A percentile compares a stretch with the other conserved stretches of the same genome.
Conservation (phyloP, 2,797 vertebrate genomes). For the Fratercula arctica region DNA sequence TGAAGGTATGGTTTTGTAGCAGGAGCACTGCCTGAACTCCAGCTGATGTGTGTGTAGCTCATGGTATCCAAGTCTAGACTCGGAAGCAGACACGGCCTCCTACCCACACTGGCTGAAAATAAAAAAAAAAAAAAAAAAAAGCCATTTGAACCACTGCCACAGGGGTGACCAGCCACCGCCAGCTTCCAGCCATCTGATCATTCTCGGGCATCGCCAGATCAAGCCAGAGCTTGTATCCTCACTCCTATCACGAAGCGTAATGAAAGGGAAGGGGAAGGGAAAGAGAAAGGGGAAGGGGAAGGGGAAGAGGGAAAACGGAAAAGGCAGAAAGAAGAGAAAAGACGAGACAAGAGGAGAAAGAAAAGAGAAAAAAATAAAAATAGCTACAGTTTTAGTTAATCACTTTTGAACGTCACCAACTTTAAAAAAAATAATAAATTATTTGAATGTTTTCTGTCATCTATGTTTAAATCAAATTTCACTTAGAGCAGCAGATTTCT, state of each 20-base stretch:
- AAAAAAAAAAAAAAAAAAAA: not conserved
- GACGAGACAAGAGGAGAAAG: accelerated
- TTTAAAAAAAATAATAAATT: not conserved
- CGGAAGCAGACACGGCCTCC: conserved; percentile 3
- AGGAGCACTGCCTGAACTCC: not conserved
- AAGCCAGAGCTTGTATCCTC: not conserved
- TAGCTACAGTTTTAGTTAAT: not conserved
- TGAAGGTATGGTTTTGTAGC: not conserved
- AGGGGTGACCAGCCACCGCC: not conserved
- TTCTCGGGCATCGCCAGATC: accelerated
- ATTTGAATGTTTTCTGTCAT: conserved; percentile 7
- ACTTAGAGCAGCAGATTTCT: conserved; percentile 54
- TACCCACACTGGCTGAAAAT: not conserved
- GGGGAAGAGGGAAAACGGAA: too few relatives aligned
- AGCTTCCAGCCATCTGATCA: not conserved
- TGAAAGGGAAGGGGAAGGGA: not conserved
- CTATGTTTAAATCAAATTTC: conserved; percentile 47
- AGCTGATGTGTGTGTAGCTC: not conserved
- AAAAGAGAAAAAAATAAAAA: not conserved
- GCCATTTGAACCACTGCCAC: not conserved
- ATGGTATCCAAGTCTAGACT: conserved; percentile 5
- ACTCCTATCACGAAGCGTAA: not conserved
- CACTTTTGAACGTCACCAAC: not conserved
- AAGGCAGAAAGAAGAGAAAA: not conserved
- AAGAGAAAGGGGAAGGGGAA: not conserved